phyloP scores from a whole-genome alignment of 1,140 invertebrate species.

The Homalodisca vitripennis region DNA sequence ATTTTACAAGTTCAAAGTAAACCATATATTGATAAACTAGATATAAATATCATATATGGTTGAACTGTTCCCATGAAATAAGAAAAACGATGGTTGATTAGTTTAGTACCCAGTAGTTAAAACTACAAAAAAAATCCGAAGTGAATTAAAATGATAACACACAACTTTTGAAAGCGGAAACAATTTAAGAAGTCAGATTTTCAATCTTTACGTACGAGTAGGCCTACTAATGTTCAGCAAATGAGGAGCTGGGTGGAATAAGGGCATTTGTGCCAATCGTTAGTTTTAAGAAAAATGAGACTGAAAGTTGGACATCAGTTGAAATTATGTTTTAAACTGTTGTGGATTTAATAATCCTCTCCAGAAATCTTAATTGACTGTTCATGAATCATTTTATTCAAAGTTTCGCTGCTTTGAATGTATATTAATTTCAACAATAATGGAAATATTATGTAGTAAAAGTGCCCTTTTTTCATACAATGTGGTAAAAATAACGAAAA shows the following conservation, averaged over 20 bases:
- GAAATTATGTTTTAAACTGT: not conserved
- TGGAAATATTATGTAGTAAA: not conserved
- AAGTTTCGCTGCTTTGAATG: not conserved
- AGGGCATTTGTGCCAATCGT: constrained; percentile 14
- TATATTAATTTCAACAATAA: not conserved
- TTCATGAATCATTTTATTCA: not conserved
- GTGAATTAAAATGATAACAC: too few species aligned
- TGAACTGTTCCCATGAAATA: too few species aligned
- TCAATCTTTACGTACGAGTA: too few species aligned
- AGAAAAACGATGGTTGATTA: too few species aligned
- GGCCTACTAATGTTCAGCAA: too few species aligned
- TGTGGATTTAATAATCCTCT: not conserved
- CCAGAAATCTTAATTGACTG: not conserved
- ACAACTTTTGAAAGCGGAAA: too few species aligned
- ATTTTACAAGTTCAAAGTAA: too few species aligned
- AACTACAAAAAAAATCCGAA: too few species aligned
- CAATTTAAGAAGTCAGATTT: too few species aligned
- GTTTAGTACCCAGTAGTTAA: too few species aligned
- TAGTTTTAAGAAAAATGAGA: constrained; percentile 10
- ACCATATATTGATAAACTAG: too few species aligned
- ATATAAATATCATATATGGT: too few species aligned
- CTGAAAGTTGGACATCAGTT: constrained; percentile 6
- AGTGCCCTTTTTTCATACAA: constrained; percentile 6
- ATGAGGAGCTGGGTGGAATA: constrained; percentile 17
- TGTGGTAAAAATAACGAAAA: not conserved